Percentiles rank a stretch among this genome's conserved stretches.
phyloP scores from a whole-genome alignment of 2,113 vertebrate genomes.

The Ammodytes dubius region DNA sequence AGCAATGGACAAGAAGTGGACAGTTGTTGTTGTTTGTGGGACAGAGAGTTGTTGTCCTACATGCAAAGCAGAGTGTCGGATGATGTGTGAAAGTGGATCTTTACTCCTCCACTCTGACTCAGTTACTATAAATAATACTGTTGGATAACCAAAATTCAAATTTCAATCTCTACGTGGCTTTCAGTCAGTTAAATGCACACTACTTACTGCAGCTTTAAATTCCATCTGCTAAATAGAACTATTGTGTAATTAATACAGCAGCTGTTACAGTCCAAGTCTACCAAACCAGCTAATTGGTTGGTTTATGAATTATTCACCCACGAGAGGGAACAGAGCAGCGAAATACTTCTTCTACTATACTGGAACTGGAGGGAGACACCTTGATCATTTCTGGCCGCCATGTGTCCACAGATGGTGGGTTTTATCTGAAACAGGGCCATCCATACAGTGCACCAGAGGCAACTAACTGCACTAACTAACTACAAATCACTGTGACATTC shows the following conservation, averaged over 20 bases:
- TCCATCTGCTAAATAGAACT: slow-evolving; percentile 19
- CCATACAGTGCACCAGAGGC: not conserved
- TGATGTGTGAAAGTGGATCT: slow-evolving; percentile 3
- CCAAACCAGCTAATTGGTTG: slow-evolving; percentile 49
- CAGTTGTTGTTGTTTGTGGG: not conserved
- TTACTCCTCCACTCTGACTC: not conserved
- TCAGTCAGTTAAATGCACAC: slow-evolving; percentile 5
- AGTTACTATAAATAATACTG: slow-evolving; percentile 13
- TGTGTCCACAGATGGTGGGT: slow-evolving; percentile 43
- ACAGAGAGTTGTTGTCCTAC: not conserved
- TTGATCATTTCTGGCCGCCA: slow-evolving; percentile 11
- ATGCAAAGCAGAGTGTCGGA: not conserved
- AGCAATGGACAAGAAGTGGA: not conserved
- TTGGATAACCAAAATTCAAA: not conserved
- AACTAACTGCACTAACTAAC: not conserved
- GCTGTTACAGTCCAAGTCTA: slow-evolving; percentile 19
- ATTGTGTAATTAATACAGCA: slow-evolving; percentile 46
- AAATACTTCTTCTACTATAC: slow-evolving; percentile 4
- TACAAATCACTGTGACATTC: not conserved
- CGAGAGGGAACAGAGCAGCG: slow-evolving; percentile 1
- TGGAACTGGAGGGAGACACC: slow-evolving; percentile 17
- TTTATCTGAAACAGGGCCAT: not conserved
- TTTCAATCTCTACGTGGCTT: slow-evolving; percentile 5
- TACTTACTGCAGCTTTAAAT: not conserved
- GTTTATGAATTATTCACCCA: slow-evolving; percentile 61